Conservation (phyloP, 2,797 vertebrate genomes). For the Leptoclinus maculatus region DNA sequence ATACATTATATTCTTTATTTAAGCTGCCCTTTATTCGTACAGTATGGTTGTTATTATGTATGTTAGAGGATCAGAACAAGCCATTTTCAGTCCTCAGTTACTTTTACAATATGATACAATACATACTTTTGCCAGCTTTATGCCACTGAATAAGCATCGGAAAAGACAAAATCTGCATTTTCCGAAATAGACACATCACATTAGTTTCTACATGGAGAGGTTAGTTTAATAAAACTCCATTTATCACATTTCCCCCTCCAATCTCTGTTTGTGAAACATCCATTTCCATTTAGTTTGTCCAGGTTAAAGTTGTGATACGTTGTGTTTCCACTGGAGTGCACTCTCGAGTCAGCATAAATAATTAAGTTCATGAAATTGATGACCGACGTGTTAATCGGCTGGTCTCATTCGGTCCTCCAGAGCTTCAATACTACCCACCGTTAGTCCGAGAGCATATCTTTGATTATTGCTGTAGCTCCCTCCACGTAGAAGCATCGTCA, state of each 20-base stretch:
- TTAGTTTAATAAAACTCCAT: slow-evolving; percentile 6
- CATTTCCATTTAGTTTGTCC: slow-evolving; percentile 12
- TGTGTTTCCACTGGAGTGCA: slow-evolving; percentile 53
- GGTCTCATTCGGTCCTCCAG: slow-evolving; percentile 31
- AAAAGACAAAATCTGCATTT: slow-evolving; percentile 33
- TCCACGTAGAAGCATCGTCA: not conserved
- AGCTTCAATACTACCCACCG: slow-evolving; percentile 11
- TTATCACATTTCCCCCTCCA: not conserved
- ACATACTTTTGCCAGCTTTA: slow-evolving; percentile 29
- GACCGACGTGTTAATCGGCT: slow-evolving; percentile 21
- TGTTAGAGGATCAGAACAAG: slow-evolving; percentile 21
- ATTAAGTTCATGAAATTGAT: slow-evolving; percentile 32
- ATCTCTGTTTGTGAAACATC: slow-evolving; percentile 17
- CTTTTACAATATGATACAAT: slow-evolving; percentile 37
- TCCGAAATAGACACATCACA: slow-evolving; percentile 32
- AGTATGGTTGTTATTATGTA: slow-evolving; percentile 23
- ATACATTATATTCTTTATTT: slow-evolving; percentile 32
- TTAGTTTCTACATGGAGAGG: not conserved
- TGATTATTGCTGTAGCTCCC: not conserved
- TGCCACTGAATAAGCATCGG: slow-evolving; percentile 20
- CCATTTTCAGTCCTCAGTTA: slow-evolving; percentile 20
- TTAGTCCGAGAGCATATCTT: slow-evolving; percentile 7
- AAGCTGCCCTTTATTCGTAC: slow-evolving; percentile 46
- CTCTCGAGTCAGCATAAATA: slow-evolving; percentile 50
- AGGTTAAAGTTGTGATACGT: slow-evolving; percentile 31